Base-by-base conservation (phyloP, 2,113 vertebrate genomes). In the Oncorhynchus kisutch region DNA sequence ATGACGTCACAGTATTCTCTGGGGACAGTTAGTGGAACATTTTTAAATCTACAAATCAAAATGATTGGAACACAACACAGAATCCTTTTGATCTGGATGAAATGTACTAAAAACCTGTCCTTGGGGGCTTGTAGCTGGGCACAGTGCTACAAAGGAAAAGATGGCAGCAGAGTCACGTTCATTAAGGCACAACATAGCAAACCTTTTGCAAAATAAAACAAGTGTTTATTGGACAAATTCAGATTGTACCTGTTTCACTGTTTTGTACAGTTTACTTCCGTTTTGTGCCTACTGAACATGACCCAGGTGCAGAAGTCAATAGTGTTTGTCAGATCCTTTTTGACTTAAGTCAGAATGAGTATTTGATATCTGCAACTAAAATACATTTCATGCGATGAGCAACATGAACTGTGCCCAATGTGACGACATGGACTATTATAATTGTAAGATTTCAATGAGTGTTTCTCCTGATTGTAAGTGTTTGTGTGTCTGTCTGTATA, bases 401-500 rank as follows among this genome's bases (percentile, higher is more conserved):
- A 67, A 39, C 81, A 79, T 67, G 66, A 80, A 77, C 72, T 71
- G 65, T 68, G 67, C 51, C 60, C 45, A 27, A 54, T 80, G 0
- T 76, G 62, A 78, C 2, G 9, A 45, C 49, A 59, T 62, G 20
- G 67, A 79, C 25, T 29, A 27, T 29, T 45, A 54, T 18, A 14
- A 54, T 18, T 11, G 39, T 45, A 57, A 3, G 62, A 13, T 82
- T 75, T 68, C 82, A 65, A 76, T 81, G 39, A 67, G 74, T 49
- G 18, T 71, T 77, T 48, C 54, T 79, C 69, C 60, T 60, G 66
- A 64, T 49, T 48, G 51, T 39, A 39, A 39, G 39, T 77, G 75
- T 69, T 71, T 78, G 51, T 29, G 67, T 82, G 78, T 78, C 29
- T 73, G 65, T 72, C 57, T 79, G 24, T 70, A 65, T 88, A 82